Conservation (phyloP, 2,113 vertebrate genomes). For the Crotalus viridis region DNA sequence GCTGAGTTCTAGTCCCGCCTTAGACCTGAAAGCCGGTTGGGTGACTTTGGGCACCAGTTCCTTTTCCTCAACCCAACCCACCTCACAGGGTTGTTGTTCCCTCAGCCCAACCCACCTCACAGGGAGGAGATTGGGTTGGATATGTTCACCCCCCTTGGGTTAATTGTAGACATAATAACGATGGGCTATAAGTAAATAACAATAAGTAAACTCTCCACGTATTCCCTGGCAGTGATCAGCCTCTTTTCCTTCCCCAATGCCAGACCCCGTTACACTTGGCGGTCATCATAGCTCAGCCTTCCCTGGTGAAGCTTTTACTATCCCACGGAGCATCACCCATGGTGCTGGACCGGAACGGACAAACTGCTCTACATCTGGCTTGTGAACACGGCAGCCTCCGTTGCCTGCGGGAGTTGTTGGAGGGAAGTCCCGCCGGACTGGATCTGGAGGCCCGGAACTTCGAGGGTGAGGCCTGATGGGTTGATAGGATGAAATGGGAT, state of each 20-base stretch:
- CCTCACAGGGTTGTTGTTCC: no score
- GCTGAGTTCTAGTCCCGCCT: no score
- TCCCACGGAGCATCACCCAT: slow-evolving; percentile 73
- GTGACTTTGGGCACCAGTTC: no score
- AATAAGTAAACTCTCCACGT: no score
- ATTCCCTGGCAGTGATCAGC: neutral
- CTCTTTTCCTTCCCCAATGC: neutral
- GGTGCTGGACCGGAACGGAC: slow-evolving; percentile 83
- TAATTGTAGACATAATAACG: no score
- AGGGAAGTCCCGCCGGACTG: slow-evolving; percentile 43
- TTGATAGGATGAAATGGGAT: neutral
- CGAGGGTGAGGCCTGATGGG: slow-evolving; percentile 69
- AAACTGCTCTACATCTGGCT: slow-evolving; percentile 81
- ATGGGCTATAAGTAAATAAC: no score
- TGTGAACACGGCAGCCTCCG: slow-evolving; percentile 76
- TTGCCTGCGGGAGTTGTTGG: slow-evolving; percentile 75
- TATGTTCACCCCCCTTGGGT: no score
- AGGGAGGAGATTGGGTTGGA: no score
- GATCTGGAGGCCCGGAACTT: slow-evolving; percentile 81
- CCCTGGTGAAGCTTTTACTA: slow-evolving; percentile 73
- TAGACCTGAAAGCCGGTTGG: no score
- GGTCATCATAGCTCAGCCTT: slow-evolving; percentile 80
- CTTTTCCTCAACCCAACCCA: no score
- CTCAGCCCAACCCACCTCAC: no score
- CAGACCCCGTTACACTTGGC: slow-evolving; percentile 89